Conservation (phyloP, 1,140 invertebrate genomes). For the Camponotus pennsylvanicus region DNA sequence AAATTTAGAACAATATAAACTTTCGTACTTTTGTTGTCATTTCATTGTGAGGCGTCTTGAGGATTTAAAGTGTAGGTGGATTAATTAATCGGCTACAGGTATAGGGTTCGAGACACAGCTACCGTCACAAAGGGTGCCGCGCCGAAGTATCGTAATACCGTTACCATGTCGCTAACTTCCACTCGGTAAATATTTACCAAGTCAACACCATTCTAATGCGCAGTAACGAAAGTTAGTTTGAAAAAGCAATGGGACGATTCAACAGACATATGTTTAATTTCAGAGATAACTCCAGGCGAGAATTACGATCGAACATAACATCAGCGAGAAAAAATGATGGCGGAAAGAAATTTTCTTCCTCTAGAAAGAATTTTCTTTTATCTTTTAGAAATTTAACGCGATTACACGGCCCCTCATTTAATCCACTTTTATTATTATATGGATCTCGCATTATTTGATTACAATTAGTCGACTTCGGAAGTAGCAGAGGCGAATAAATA, state of each 20-base stretch:
- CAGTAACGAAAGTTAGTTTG: slow-evolving; percentile 41
- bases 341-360: background rate
- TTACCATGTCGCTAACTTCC: slow-evolving; percentile 55
- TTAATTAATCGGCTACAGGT: slow-evolving; percentile 45
- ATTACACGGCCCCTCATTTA: slow-evolving; percentile 1
- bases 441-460: slow-evolving; percentile 40
- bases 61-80: slow-evolving; percentile 47
- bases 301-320: background rate
- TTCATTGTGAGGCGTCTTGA: background rate
- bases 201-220: slow-evolving; percentile 42
- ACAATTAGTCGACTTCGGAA: slow-evolving; percentile 42
- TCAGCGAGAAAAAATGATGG: background rate
- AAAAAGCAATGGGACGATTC: slow-evolving; percentile 6
- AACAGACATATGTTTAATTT: slow-evolving; percentile 17
- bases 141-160: slow-evolving; percentile 60
- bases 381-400: background rate
- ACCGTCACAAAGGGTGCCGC: slow-evolving; percentile 38
- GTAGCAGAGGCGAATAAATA: slow-evolving; percentile 40
- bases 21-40: slow-evolving; percentile 11
- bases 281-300: background rate
- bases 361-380: background rate
- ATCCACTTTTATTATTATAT: slow-evolving; percentile 1
- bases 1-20: background rate
- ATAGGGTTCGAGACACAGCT: slow-evolving; percentile 10
- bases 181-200: slow-evolving; percentile 51